A percentile compares a stretch with the other conserved stretches of the same genome.
Conservation (phyloP, 2,888 invertebrate genomes). For the Microplitis deprimator region DNA sequence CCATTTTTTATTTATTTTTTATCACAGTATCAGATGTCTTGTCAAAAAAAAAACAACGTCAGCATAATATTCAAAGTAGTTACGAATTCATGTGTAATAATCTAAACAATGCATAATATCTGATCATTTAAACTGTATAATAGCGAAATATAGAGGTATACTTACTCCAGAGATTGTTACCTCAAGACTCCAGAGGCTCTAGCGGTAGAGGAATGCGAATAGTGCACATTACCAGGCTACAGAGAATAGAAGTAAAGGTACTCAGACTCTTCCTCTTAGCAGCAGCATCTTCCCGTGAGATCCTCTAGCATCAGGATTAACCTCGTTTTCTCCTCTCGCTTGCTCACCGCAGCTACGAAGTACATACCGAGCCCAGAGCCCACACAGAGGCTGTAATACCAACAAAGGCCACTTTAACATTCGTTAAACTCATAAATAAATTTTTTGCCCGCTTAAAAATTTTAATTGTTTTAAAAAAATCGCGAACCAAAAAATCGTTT, state of each 20-base stretch:
- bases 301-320: not conserved
- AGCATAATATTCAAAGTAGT: not conserved
- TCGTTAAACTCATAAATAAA: not conserved
- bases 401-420: not conserved
- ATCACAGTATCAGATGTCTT: too few relatives aligned
- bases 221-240: not conserved
- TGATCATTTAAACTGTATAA: not conserved
- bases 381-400: not conserved
- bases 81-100: not conserved
- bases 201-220: not conserved
- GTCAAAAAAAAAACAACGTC: not conserved
- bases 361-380: not conserved
- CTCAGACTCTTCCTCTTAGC: not conserved
- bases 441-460: not conserved
- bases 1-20: not conserved
- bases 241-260: not conserved
- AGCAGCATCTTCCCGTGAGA: not conserved
- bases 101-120: slow-evolving; percentile 1
- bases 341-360: not conserved
- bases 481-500: not conserved
- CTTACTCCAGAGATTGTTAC: not conserved
- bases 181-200: not conserved
- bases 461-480: not conserved
- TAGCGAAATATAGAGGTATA: not conserved
- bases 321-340: not conserved